phyloP scores from a whole-genome alignment of 2,113 vertebrate species.

The Centropus bengalensis region DNA sequence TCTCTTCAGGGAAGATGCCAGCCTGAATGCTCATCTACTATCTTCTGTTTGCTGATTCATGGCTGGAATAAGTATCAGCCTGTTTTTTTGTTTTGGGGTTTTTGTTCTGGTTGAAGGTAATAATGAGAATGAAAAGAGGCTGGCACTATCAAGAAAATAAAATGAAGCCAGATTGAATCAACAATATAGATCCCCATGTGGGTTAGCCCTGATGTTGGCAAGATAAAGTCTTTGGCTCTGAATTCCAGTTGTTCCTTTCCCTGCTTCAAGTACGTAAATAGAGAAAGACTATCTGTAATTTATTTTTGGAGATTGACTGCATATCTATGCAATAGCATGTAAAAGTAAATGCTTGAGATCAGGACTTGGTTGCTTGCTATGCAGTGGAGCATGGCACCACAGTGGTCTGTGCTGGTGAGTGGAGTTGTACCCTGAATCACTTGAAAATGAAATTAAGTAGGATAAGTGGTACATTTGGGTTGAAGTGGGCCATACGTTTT shows the following conservation, averaged over 20 bases:
- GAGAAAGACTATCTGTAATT: neutral
- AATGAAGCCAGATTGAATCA: neutral
- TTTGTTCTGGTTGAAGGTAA: neutral
- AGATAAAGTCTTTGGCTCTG: neutral
- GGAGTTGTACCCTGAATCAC: neutral
- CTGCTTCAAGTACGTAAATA: neutral
- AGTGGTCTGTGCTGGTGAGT: neutral
- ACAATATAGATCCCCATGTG: neutral
- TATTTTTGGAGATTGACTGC: neutral
- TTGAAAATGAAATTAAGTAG: neutral
- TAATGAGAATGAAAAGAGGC: neutral
- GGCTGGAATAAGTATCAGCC: neutral
- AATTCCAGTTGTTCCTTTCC: neutral
- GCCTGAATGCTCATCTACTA: neutral
- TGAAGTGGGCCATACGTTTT: neutral
- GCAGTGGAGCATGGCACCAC: neutral
- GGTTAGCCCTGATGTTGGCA: neutral
- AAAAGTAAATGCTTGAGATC: neutral
- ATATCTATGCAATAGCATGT: neutral
- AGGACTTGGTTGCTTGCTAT: neutral
- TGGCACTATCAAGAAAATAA: neutral
- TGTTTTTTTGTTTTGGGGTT: neutral
- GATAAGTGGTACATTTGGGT: neutral
- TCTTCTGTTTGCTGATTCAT: slow-evolving; percentile 37
- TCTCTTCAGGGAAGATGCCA: slow-evolving; percentile 26